Percentiles rank a stretch among this genome's conserved stretches.
These are phyloP conservation scores for Ascaphus truei DNA, from an alignment of 2,113 vertebrate genomes.

Conservation along the genomic window DNA sequence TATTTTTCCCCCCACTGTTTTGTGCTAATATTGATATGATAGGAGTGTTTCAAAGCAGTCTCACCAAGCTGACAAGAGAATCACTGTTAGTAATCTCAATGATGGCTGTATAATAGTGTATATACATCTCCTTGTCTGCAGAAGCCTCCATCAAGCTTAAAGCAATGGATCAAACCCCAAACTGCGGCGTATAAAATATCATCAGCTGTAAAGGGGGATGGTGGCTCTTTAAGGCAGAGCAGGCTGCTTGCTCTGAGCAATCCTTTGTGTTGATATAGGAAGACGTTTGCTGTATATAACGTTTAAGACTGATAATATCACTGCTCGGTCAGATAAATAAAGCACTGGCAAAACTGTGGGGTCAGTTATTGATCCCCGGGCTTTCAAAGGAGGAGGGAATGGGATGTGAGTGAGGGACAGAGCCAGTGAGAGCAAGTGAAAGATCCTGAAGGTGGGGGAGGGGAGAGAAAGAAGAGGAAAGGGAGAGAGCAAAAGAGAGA, in stretches of 20 bases:
- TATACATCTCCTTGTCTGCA: slow-evolving; percentile 52
- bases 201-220: slow-evolving; percentile 43
- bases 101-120: slow-evolving; percentile 63
- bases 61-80: slow-evolving; percentile 49
- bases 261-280: slow-evolving; percentile 88
- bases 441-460: slow-evolving; percentile 38
- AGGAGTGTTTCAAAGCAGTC: slow-evolving; percentile 49
- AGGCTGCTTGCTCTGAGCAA: slow-evolving; percentile 65
- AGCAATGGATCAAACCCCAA: slow-evolving; percentile 68
- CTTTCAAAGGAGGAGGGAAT: slow-evolving; percentile 52
- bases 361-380: slow-evolving; percentile 75
- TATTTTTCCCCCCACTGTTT: neutral
- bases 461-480: slow-evolving; percentile 35
- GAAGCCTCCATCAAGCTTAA: slow-evolving; percentile 65
- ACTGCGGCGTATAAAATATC: slow-evolving; percentile 60
- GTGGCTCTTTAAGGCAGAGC: slow-evolving; percentile 51
- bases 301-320: slow-evolving; percentile 84
- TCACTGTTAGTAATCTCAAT: slow-evolving; percentile 54
- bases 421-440: slow-evolving; percentile 1
- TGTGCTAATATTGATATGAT: slow-evolving; percentile 8
- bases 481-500: slow-evolving; percentile 36
- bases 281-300: slow-evolving; percentile 82
- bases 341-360: slow-evolving; percentile 71
- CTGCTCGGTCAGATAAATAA: slow-evolving; percentile 77
- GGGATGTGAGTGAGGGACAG: slow-evolving; percentile 27